phyloP scores from a whole-genome alignment of 2,797 vertebrate genomes.

The Eremophila alpestris region DNA sequence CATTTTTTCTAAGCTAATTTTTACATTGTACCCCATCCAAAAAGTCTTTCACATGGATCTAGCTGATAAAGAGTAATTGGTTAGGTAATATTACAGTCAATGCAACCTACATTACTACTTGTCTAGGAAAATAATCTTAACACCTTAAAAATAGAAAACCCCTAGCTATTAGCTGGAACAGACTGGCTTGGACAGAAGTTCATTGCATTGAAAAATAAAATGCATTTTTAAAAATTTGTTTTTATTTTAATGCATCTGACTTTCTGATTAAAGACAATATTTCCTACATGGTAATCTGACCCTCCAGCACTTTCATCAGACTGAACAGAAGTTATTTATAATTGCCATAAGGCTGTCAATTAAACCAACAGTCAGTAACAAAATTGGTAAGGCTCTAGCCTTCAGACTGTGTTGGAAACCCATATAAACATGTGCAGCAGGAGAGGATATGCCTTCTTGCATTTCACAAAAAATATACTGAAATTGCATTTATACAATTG shows the following conservation, averaged over 20 bases:
- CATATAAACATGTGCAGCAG: neutral
- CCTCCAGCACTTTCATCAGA: neutral
- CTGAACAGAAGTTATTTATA: neutral
- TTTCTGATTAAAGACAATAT: neutral
- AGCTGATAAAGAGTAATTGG: neutral
- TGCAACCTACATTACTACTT: neutral
- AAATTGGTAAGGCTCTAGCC: neutral
- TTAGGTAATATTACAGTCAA: neutral
- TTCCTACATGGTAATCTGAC: neutral
- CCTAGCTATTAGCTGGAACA: neutral
- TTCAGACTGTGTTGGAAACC: neutral
- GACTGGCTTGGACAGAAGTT: neutral
- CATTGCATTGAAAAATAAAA: neutral
- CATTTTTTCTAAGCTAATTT: neutral
- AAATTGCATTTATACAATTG: neutral
- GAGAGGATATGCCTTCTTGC: neutral
- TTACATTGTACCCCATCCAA: neutral
- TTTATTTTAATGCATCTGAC: neutral
- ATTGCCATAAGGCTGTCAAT: neutral
- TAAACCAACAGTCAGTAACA: neutral
- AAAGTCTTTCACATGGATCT: neutral
- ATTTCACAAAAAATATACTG: neutral
- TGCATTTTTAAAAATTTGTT: neutral
- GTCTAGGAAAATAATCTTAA: neutral
- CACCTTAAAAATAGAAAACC: neutral